These are phyloP conservation scores for Dolichoris vasculosae DNA, from an alignment of 1,140 invertebrate species.

Conservation along the genomic window DNA sequence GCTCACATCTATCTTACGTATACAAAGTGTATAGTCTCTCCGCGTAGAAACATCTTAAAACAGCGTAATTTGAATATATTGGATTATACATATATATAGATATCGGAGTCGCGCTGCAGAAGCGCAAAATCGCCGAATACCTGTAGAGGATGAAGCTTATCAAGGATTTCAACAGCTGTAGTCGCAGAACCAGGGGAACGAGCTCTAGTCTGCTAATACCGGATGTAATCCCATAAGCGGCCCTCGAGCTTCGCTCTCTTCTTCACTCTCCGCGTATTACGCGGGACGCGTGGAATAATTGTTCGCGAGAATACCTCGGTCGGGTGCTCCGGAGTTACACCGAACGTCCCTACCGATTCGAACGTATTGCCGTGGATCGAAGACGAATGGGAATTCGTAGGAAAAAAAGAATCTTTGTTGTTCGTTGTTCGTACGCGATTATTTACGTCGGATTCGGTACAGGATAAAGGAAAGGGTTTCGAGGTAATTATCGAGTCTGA, in stretches of 20 bases:
- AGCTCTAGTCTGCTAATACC: slow-evolving; percentile 61
- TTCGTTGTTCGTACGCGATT: background rate
- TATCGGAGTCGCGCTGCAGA: background rate
- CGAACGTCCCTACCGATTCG: background rate
- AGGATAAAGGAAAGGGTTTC: too few relatives aligned
- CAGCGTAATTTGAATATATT: slow-evolving; percentile 46
- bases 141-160: slow-evolving; percentile 44
- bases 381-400: background rate
- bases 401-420: background rate
- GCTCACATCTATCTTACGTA: background rate
- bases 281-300: slow-evolving; percentile 26
- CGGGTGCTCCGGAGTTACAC: background rate
- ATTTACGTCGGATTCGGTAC: background rate
- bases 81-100: slow-evolving; percentile 25
- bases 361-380: background rate
- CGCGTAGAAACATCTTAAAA: slow-evolving; percentile 20
- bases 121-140: slow-evolving; percentile 33
- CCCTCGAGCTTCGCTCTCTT: slow-evolving; percentile 30
- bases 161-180: slow-evolving; percentile 38
- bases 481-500: too few relatives aligned
- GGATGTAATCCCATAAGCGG: slow-evolving; percentile 67
- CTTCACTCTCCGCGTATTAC: background rate
- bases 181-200: slow-evolving; percentile 52
- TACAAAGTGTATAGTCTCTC: background rate
- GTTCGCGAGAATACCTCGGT: background rate